Evolutionary conservation across 2,888 invertebrate genomes (phyloP).

Genomic region (Drosophila helvetica): DNA sequence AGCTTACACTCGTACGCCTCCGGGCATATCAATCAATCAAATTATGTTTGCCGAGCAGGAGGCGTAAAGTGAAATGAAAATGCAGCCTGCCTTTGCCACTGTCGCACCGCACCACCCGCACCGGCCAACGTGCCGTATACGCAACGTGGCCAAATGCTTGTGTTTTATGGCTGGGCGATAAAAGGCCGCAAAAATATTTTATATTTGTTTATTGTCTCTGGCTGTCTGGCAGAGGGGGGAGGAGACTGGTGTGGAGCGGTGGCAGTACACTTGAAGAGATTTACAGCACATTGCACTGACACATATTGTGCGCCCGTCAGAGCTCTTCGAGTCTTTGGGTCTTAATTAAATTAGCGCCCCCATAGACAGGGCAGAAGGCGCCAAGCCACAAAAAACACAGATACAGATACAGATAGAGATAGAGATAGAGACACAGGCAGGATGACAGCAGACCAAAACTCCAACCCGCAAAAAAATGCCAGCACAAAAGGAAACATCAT

Average conservation of each 20-base stretch:
- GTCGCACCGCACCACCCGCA: constrained; percentile 41
- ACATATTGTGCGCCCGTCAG: constrained; percentile 59
- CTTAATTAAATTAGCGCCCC: constrained; percentile 73
- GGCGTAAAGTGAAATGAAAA: constrained; percentile 36
- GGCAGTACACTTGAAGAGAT: constrained; percentile 51
- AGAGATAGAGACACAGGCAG: constrained; percentile 39
- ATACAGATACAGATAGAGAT: constrained; percentile 18
- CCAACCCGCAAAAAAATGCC: constrained; percentile 18
- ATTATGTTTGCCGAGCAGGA: constrained; percentile 30
- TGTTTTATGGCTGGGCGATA: constrained; percentile 55
- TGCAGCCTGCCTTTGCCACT: constrained; percentile 25
- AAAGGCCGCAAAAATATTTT: constrained; percentile 48
- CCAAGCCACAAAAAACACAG: constrained; percentile 27
- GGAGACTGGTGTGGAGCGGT: not conserved
- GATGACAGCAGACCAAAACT: constrained; percentile 58
- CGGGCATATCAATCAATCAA: constrained; percentile 46
- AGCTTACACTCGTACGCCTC: constrained; percentile 51
- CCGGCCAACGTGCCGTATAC: constrained; percentile 54
- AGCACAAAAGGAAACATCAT: constrained; percentile 23
- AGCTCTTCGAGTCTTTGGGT: constrained; percentile 43
- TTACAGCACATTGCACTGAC: constrained; percentile 68
- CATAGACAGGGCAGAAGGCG: constrained; percentile 41
- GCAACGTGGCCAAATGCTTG: constrained; percentile 26
- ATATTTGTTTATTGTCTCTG: constrained; percentile 37
- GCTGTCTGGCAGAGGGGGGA: not conserved